phyloP scores from a whole-genome alignment of 2,888 invertebrate species.

The Lithophane socia region DNA sequence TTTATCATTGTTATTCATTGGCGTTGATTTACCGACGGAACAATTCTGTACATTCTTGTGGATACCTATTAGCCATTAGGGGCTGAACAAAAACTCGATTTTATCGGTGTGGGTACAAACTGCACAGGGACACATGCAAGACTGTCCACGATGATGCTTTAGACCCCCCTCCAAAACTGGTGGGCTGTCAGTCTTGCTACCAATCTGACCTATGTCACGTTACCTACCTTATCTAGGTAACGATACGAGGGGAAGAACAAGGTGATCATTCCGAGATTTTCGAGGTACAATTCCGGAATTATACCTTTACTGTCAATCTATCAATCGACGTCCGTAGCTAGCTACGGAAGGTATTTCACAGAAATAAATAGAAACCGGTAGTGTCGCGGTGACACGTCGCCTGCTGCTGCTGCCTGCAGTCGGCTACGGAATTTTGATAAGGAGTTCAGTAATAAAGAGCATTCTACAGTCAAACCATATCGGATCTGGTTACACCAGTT shows the following conservation, averaged over 20 bases:
- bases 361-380: too few species aligned
- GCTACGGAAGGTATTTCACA: too few species aligned
- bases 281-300: too few species aligned
- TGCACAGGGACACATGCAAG: background rate
- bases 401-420: too few species aligned
- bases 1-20: constrained; percentile 25
- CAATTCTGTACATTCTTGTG: background rate
- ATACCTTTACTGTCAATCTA: too few species aligned
- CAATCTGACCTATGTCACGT: background rate
- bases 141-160: background rate
- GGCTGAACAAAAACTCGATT: background rate
- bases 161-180: too few species aligned
- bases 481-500: background rate
- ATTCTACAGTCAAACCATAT: too few species aligned
- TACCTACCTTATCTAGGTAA: background rate
- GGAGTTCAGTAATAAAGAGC: too few species aligned
- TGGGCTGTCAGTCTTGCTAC: background rate
- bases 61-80: too few species aligned
- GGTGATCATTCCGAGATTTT: background rate
- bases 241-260: background rate
- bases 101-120: background rate
- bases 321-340: too few species aligned
- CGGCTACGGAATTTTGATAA: too few species aligned
- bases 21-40: constrained; percentile 20
- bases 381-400: too few species aligned